These are phyloP conservation scores for Excalfactoria chinensis DNA, from an alignment of 2,113 vertebrate species.

Conservation along the genomic window DNA sequence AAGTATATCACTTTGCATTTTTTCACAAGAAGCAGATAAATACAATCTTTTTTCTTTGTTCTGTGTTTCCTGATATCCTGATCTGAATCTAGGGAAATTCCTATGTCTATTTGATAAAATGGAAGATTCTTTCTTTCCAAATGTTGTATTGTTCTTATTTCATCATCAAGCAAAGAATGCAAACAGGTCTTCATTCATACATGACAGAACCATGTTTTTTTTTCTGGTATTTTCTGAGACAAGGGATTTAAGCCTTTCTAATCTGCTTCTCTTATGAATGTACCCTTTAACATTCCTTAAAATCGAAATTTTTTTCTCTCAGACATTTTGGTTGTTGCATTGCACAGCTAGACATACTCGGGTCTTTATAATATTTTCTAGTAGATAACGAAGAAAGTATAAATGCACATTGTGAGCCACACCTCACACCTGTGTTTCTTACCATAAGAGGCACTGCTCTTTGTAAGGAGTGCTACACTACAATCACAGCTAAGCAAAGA, in stretches of 20 bases:
- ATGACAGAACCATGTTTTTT: background rate
- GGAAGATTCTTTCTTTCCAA: background rate
- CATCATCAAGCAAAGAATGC: background rate
- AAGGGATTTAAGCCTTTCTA: background rate
- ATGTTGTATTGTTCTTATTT: background rate
- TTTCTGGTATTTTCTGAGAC: background rate
- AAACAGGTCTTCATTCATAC: background rate
- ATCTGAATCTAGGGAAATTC: background rate
- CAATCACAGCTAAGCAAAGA: background rate
- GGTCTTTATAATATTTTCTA: background rate
- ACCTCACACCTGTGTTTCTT: background rate
- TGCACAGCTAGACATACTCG: background rate
- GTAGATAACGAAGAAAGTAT: background rate
- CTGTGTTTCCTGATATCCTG: background rate
- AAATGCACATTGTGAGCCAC: background rate
- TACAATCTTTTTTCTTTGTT: background rate
- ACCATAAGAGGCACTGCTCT: background rate
- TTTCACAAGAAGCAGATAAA: background rate
- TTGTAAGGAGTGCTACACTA: background rate
- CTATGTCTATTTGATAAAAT: background rate
- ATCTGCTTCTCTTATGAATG: background rate
- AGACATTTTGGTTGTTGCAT: background rate
- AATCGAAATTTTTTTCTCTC: background rate
- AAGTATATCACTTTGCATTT: background rate
- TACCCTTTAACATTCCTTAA: background rate